phyloP scores from a whole-genome alignment of 2,113 vertebrate species.

The Nycticorax nycticorax region DNA sequence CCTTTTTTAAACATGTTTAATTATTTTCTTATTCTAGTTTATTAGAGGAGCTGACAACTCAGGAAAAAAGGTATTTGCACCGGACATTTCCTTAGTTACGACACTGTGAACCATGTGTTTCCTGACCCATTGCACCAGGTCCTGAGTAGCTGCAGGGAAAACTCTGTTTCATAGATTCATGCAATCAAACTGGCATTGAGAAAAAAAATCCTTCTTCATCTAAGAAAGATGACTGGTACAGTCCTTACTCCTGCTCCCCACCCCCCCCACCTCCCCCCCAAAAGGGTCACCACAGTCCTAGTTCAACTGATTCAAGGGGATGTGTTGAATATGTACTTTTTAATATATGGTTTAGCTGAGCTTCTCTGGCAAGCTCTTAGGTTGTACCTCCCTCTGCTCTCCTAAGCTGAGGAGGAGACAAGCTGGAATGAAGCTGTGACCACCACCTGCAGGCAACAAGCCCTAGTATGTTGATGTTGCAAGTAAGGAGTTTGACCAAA shows the following conservation, averaged over 20 bases:
- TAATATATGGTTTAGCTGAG: neutral
- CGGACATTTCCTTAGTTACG: neutral
- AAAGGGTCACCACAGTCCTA: neutral
- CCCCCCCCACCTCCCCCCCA: too few relatives aligned
- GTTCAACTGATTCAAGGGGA: neutral
- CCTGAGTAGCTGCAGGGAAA: neutral
- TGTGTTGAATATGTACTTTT: neutral
- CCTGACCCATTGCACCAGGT: neutral
- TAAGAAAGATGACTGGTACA: neutral
- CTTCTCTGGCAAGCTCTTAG: neutral
- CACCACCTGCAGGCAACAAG: neutral
- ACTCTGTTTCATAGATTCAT: neutral
- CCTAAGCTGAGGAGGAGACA: neutral
- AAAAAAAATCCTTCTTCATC: neutral
- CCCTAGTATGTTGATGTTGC: neutral
- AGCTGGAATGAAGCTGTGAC: neutral
- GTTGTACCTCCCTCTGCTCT: neutral
- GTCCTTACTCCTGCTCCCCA: neutral
- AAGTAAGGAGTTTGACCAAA: neutral
- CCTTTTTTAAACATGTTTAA: neutral
- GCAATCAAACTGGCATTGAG: neutral
- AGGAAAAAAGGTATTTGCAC: neutral
- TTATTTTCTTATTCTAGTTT: neutral
- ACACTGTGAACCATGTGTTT: neutral
- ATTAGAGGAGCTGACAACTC: neutral